phyloP scores from a whole-genome alignment of 1,140 invertebrate species.

The Papilio glaucus region DNA sequence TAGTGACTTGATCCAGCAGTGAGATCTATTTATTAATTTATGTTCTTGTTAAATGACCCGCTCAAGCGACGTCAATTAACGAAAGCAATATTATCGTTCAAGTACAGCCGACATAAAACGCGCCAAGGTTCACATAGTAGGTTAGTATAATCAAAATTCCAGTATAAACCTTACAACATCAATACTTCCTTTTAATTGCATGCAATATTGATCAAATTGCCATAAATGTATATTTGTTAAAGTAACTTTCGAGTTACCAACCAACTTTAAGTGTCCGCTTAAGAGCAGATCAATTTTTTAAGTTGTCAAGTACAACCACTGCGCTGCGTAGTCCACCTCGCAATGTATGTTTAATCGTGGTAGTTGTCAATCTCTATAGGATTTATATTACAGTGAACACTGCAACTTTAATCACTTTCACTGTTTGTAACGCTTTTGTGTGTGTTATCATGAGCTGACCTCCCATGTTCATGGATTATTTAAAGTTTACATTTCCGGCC shows the following conservation, averaged over 20 bases:
- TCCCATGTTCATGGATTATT: slow-evolving; percentile 18
- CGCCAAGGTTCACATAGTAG: slow-evolving; percentile 20
- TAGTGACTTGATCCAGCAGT: not conserved
- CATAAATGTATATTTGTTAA: slow-evolving; percentile 41
- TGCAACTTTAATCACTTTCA: slow-evolving; percentile 32
- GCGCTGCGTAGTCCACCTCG: slow-evolving; percentile 41
- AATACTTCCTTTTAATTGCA: slow-evolving; percentile 31
- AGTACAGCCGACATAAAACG: slow-evolving; percentile 29
- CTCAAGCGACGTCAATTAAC: not conserved
- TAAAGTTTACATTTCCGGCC: slow-evolving; percentile 13
- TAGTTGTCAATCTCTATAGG: slow-evolving; percentile 38
- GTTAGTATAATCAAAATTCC: slow-evolving; percentile 25
- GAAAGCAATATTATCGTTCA: slow-evolving; percentile 27
- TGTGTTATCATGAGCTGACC: slow-evolving; percentile 12
- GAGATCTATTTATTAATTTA: not conserved
- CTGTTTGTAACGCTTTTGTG: slow-evolving; percentile 24
- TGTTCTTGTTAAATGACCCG: not conserved
- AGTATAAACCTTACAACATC: slow-evolving; percentile 7
- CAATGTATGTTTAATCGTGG: slow-evolving; percentile 42
- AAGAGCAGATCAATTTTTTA: slow-evolving; percentile 55
- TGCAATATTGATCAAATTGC: slow-evolving; percentile 29
- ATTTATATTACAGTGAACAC: slow-evolving; percentile 31
- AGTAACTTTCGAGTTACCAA: slow-evolving; percentile 41
- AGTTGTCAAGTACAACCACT: slow-evolving; percentile 70
- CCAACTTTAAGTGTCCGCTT: slow-evolving; percentile 45